Evolutionary conservation across 2,888 invertebrate genomes (phyloP), one percentile per base, ranked within the genome.

Genomic region (Tenthredo notha): DNA sequence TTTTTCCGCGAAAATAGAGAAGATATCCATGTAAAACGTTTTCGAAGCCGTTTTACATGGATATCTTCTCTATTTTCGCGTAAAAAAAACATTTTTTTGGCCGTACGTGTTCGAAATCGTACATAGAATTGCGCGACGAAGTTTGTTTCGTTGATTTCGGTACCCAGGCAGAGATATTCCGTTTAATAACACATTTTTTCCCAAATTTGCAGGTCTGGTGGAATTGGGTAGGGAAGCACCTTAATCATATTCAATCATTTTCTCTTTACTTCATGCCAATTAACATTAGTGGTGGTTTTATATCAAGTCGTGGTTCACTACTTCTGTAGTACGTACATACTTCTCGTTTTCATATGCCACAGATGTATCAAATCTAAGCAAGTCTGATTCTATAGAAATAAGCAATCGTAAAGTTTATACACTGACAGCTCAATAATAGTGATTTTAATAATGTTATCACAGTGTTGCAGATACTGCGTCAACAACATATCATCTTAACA

Each of bases 401-500:
- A 83, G 70, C 47, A 83, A 83, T 83, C 50, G 43, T 70, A 83
- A 83, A 83, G 67, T 83, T 61, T 83, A 47, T 29, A 67, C 40
- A 83, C 40, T 43, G 67, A 83, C 67, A 47, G 83, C 65, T 83
- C 70, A 43, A 70, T 43, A 70, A 67, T 67, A 65, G 83, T 83
- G 83, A 70, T 83, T 70, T 10, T 83, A 70, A 70, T 70, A 47
- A 83, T 70, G 47, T 67, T 89, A 92, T 92, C 92, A 92, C 91
- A 89, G 87, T 92, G 92, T 92, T 92, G 92, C 88, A 85, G 87
- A 88, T 88, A 90, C 87, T 89, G 88, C 89, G 90, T 90, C 87
- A 89, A 90, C 87, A 87, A 91, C 91, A 92, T 92, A 92, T 92
- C 91, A 90, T 89, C 87, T 88, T 88, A 89, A 89, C 84, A 87